Percentiles rank a stretch among this genome's conserved stretches.
Conservation (phyloP, 2,888 invertebrate species). For the Esperia sulphurella region DNA sequence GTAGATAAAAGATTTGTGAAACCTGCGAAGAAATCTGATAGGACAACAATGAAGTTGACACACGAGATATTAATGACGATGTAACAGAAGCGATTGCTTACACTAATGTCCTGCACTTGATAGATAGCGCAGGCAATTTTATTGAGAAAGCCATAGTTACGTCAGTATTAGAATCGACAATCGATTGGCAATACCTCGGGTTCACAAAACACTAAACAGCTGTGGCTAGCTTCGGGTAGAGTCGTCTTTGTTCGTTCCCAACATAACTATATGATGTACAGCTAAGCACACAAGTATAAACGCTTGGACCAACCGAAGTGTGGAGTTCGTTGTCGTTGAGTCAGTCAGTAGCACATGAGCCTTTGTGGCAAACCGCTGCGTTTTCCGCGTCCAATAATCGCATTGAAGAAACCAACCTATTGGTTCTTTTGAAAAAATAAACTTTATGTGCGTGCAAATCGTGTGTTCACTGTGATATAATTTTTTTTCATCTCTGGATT, state of each 20-base stretch:
- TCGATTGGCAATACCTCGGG: constrained; percentile 57
- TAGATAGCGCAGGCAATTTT: not conserved
- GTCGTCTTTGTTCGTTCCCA: constrained; percentile 57
- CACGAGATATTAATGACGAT: too few species aligned
- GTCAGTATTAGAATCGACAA: constrained; percentile 40
- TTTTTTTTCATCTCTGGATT: constrained; percentile 33
- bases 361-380: constrained; percentile 17
- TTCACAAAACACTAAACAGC: constrained; percentile 73
- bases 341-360: constrained; percentile 46
- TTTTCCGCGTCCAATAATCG: constrained; percentile 19
- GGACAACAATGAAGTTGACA: too few species aligned
- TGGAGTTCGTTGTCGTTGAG: constrained; percentile 50
- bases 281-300: constrained; percentile 14
- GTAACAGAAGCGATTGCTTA: too few species aligned
- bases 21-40: too few species aligned
- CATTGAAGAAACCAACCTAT: constrained; percentile 29
- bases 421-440: constrained; percentile 23
- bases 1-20: too few species aligned
- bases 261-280: constrained; percentile 29
- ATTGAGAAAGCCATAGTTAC: constrained; percentile 27
- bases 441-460: constrained; percentile 30
- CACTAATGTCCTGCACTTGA: not conserved
- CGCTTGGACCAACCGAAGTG: constrained; percentile 17
- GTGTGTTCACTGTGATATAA: constrained; percentile 28
- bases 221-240: constrained; percentile 49